Conservation (phyloP, 2,888 invertebrate genomes). For the Aphrophora alni region DNA sequence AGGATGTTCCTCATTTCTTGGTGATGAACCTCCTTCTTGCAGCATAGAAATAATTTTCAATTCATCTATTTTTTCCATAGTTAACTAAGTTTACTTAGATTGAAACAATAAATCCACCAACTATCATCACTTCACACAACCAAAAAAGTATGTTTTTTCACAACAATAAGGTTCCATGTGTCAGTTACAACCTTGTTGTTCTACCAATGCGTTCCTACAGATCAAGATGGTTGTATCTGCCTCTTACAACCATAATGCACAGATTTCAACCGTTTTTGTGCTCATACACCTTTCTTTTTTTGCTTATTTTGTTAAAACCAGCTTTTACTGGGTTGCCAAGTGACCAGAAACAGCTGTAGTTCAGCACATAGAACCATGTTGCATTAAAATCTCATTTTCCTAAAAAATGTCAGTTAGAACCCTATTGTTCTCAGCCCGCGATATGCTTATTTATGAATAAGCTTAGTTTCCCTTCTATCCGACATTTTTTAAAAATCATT, state of each 20-base stretch:
- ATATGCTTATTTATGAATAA: too few relatives aligned
- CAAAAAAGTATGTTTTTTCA: background rate
- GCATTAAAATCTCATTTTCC: background rate
- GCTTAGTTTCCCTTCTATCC: too few relatives aligned
- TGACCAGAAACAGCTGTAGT: background rate
- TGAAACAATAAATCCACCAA: too few relatives aligned
- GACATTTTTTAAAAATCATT: too few relatives aligned
- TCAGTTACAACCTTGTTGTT: background rate
- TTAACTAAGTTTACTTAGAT: too few relatives aligned
- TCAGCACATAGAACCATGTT: background rate
- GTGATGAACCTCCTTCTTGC: too few relatives aligned
- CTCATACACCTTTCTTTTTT: background rate
- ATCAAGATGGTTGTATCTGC: background rate
- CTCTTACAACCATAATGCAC: background rate
- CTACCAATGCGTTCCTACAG: background rate
- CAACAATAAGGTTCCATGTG: constrained; percentile 4
- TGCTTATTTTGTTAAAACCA: background rate
- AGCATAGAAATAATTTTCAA: too few relatives aligned
- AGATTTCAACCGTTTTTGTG: background rate
- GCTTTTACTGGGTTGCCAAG: background rate
- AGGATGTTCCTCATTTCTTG: too few relatives aligned
- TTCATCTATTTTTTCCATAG: too few relatives aligned
- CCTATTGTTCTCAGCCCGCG: background rate
- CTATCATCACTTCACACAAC: too few relatives aligned
- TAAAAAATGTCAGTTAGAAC: constrained; percentile 16